Conservation (phyloP, 2,797 vertebrate species). For the Gadopsis bispinosus region DNA sequence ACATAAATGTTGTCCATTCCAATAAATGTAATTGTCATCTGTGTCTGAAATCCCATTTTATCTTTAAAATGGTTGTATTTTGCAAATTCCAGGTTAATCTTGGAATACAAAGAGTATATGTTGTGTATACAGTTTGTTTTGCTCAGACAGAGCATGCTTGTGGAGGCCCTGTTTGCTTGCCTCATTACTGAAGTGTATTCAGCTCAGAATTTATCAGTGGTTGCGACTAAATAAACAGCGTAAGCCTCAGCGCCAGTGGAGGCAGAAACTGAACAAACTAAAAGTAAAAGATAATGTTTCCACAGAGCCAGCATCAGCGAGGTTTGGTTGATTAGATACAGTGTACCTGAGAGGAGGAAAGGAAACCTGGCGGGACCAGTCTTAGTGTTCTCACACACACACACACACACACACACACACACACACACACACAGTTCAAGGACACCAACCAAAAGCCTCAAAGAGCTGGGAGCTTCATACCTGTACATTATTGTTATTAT, state of each 20-base stretch:
- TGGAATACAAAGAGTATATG: constrained; percentile 10
- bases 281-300: constrained; percentile 78
- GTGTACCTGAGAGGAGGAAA: constrained; percentile 61
- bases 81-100: constrained; percentile 4
- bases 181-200: constrained; percentile 68
- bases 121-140: constrained; percentile 58
- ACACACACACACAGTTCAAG: constrained; percentile 66
- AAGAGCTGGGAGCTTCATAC: constrained; percentile 67
- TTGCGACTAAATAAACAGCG: constrained; percentile 74
- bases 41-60: background rate
- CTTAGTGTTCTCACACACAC: constrained; percentile 19
- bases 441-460: constrained; percentile 52
- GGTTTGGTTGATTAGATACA: constrained; percentile 80
- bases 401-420: constrained; percentile 34
- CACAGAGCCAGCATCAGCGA: constrained; percentile 58
- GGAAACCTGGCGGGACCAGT: constrained; percentile 65
- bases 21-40: background rate
- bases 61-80: background rate
- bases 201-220: constrained; percentile 70
- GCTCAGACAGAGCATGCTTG: constrained; percentile 43
- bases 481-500: constrained; percentile 52
- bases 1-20: background rate
- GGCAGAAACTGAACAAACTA: constrained; percentile 79
- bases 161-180: constrained; percentile 56
- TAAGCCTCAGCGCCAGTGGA: constrained; percentile 61